These are phyloP conservation scores for Gonocerus acuteangulatus DNA, from an alignment of 2,888 invertebrate species.

Conservation along the genomic window DNA sequence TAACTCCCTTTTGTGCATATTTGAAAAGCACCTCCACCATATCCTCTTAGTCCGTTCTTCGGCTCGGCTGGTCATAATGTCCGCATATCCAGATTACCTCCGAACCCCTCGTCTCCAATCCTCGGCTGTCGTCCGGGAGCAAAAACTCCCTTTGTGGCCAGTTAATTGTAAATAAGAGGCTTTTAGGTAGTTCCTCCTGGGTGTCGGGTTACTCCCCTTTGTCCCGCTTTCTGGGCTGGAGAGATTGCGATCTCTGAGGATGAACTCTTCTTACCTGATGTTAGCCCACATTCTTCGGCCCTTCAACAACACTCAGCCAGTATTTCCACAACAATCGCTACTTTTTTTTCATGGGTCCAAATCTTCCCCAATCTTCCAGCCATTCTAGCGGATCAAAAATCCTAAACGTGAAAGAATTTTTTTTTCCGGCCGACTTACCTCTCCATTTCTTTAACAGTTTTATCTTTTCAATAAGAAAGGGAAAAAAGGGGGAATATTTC, in stretches of 20 bases:
- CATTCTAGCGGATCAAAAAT: too few species aligned
- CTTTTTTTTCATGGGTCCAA: not conserved
- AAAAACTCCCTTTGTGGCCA: constrained; percentile 22
- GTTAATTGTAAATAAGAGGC: constrained; percentile 25
- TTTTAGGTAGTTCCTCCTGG: constrained; percentile 7
- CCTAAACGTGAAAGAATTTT: too few species aligned
- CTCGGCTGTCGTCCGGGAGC: not conserved
- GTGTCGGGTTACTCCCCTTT: constrained; percentile 19
- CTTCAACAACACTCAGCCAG: constrained; percentile 4
- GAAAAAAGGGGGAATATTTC: too few species aligned
- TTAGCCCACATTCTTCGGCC: constrained; percentile 17
- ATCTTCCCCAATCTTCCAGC: not conserved
- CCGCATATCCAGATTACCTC: not conserved
- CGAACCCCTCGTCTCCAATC: not conserved
- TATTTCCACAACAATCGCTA: constrained; percentile 15
- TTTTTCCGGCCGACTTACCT: too few species aligned
- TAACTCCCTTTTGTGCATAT: too few species aligned
- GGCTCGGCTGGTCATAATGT: not conserved
- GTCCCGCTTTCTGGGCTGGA: not conserved
- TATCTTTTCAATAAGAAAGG: too few species aligned
- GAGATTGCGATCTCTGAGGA: constrained; percentile 8
- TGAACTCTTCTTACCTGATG: constrained; percentile 3
- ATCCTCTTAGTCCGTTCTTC: not conserved
- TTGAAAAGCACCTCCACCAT: not conserved
- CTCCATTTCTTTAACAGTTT: too few species aligned